Evolutionary conservation across 2,888 invertebrate species (phyloP).

Genomic region (Philereme vetulata): DNA sequence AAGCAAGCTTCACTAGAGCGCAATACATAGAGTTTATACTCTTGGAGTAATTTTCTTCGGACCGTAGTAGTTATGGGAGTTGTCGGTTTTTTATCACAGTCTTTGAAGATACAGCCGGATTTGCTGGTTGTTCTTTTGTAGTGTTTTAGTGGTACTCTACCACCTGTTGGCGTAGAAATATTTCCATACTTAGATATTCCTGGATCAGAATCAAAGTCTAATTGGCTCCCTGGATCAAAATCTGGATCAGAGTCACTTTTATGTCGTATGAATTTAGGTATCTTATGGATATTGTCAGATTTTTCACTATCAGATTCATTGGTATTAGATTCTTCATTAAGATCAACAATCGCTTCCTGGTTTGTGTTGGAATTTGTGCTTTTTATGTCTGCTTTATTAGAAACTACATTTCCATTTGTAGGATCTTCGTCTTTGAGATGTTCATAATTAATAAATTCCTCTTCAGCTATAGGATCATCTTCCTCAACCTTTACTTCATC

Average conservation of each 20-base stretch:
- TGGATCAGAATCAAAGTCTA: not conserved
- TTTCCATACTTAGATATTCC: not conserved
- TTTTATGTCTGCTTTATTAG: no score
- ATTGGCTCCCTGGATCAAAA: not conserved
- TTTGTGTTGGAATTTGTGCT: not conserved
- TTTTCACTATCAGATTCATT: not conserved
- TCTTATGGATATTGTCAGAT: not conserved
- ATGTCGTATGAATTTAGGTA: not conserved
- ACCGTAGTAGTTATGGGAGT: conserved; percentile 8
- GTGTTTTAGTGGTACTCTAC: not conserved
- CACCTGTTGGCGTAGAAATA: not conserved
- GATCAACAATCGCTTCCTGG: no score
- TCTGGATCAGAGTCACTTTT: not conserved
- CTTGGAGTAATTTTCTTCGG: conserved; percentile 12
- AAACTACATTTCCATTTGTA: not conserved
- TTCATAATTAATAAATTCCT: no score
- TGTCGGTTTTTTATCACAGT: not conserved
- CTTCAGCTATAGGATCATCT: no score
- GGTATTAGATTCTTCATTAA: not conserved
- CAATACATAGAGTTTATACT: conserved; percentile 15
- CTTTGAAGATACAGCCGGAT: conserved; percentile 13
- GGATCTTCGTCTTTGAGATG: no score
- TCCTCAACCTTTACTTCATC: no score
- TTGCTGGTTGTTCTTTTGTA: conserved; percentile 9
- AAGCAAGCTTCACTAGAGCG: conserved; percentile 14